Base-by-base conservation (phyloP, 2,113 vertebrate genomes). In the Excalfactoria chinensis region DNA sequence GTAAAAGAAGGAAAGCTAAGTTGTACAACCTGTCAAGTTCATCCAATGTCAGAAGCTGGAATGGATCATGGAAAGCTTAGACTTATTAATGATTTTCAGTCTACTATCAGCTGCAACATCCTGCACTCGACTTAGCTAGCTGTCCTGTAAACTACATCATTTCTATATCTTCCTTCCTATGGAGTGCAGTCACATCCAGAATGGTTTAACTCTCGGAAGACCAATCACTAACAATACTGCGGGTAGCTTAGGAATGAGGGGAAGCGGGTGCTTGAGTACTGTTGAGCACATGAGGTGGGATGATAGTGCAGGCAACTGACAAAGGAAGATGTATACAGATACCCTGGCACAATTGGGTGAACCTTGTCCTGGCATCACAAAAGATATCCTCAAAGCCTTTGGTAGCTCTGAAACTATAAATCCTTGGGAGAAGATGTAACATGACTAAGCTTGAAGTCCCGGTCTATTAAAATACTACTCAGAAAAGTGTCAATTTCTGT, bases 1-100 rank as follows among this genome's bases (percentile, higher is more conserved):
- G 55, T 48, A 91, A 88, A 89, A 84, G 30, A 16, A n/a, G n/a
- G n/a, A 23, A 81, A 93, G 32, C 79, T 91, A 89, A 89, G 67
- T 70, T 40, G 44, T 87, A 74, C 92, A 95, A 44, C 66, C 48
- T 87, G 51, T 60, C 79, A 87, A 88, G 21, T 79, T 92, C 46
- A 63, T 81, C 43, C 35, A 34, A 88, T 86, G 23, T 88, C 67
- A 78, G 73, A 84, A 76, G 78, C 26, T 37, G 48, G 73, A 74
- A 71, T 1, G 10, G 69, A 55, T 70, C 26, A 26, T 32, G 20
- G 79, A 73, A 83, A 32, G 72, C 37, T 86, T 91, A 68, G 20
- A 60, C 34, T 84, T 91, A 71, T 86, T 93, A 94, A 88, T 51
- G 55, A 43, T 86, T 63, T 76, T 95, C 93, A 34, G 85, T 40